phyloP scores from a whole-genome alignment of 2,797 vertebrate genomes.

The Gadopsis bispinosus region DNA sequence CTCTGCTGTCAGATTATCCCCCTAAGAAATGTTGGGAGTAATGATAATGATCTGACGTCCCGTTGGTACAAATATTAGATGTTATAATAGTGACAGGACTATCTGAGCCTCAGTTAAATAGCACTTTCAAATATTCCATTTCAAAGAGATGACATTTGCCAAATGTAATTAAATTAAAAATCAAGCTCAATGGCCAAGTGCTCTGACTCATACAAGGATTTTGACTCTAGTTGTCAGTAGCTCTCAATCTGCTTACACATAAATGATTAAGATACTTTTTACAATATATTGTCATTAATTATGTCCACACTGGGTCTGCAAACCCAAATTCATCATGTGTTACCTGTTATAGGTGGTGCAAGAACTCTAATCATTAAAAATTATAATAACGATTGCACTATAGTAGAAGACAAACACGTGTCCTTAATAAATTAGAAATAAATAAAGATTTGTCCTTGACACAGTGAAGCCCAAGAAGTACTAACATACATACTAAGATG shows the following conservation, averaged over 20 bases:
- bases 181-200: background rate
- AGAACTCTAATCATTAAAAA: too few species aligned
- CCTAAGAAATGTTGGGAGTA: background rate
- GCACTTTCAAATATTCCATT: background rate
- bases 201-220: background rate
- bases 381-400: too few species aligned
- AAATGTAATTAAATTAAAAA: background rate
- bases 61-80: background rate
- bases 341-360: background rate
- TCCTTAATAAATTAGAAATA: too few species aligned
- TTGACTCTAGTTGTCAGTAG: background rate
- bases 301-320: background rate
- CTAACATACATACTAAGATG: too few species aligned
- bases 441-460: too few species aligned
- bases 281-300: too few species aligned
- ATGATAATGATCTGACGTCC: constrained; percentile 14
- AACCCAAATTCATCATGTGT: background rate
- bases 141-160: background rate
- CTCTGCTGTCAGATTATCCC: background rate
- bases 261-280: background rate
- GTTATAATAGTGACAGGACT: background rate
- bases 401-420: too few species aligned
- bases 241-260: background rate
- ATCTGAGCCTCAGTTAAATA: background rate
- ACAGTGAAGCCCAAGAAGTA: too few species aligned